A percentile compares a stretch with the other conserved stretches of the same genome.
These are phyloP conservation scores for Anthrax anthrax DNA, from an alignment of 2,888 invertebrate species.

Conservation along the genomic window DNA sequence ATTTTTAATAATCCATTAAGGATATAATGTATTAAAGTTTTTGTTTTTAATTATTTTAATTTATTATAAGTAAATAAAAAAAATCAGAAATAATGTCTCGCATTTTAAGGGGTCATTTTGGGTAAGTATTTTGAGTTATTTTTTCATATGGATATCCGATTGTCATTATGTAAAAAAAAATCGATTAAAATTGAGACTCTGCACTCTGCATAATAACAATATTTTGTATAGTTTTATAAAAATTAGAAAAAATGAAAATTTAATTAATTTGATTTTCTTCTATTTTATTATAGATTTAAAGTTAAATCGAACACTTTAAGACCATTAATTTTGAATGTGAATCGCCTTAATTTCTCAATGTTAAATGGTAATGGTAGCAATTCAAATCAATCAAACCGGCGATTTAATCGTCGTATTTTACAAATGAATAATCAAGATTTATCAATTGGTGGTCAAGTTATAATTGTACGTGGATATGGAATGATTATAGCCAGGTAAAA, in stretches of 20 bases:
- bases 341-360: slow-evolving; percentile 13
- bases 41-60: neutral
- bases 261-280: slow-evolving; percentile 3
- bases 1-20: too few species aligned
- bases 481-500: slow-evolving; percentile 40
- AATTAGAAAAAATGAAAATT: slow-evolving; percentile 5
- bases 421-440: slow-evolving; percentile 2
- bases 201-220: too few species aligned
- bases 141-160: neutral
- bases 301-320: slow-evolving; percentile 6
- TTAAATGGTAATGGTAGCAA: slow-evolving; percentile 11
- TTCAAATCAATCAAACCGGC: slow-evolving; percentile 2
- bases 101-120: slow-evolving; percentile 21
- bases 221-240: too few species aligned
- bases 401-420: slow-evolving; percentile 4
- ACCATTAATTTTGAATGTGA: slow-evolving; percentile 12
- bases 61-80: too few species aligned
- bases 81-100: slow-evolving; percentile 3
- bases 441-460: neutral
- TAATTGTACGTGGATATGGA: slow-evolving; percentile 43
- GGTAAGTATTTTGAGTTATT: slow-evolving; percentile 16
- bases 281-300: slow-evolving; percentile 3
- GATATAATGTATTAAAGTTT: too few species aligned
- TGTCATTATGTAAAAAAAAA: neutral
- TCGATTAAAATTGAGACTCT: too few species aligned